Evolutionary conservation across 2,113 vertebrate species (phyloP), one percentile per base, ranked within the genome.

Genomic region (Damaliscus lunatus): DNA sequence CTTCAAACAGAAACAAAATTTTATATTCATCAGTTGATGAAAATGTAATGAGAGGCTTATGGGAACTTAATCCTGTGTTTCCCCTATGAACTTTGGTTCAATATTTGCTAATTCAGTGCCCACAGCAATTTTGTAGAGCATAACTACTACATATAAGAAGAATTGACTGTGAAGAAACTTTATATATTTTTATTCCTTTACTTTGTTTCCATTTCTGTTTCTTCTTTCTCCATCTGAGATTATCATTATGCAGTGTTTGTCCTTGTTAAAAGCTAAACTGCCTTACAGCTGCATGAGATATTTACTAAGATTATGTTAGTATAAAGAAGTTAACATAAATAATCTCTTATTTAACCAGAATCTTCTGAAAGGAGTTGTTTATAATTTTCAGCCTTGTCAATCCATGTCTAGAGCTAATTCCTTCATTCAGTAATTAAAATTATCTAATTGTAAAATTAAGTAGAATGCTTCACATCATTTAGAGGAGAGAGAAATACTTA

Each of bases 371-470:
- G 67, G 27, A 87, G 36, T 90, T 95, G 36, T 90, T 84, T 89
- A 33, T 74, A 62, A n/a, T 85, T 93, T 87, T 96, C 11, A 82
- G 12, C 46, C 52, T 59, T 92, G 25, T 83, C 93, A 81, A 55
- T 57, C 10, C 2, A 50, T 3, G 2, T 71, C 55, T 80, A 88
- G 62, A 96, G 57, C 23, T 84, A 67, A 77, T 78, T 93, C 11
- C 80, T 88, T 87, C 29, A 60, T 33, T 97, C 7, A 92, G 17
- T 80, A 94, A 15, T 55, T 95, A 94, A 94, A 92, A 86, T 87
- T 97, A 67, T 88, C 14, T 88, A 12, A 25, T 60, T 67, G 3
- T 96, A 57, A 86, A 93, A 87, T 96, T 90, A 95, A 96, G 53
- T 46, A 91, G 50, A 86, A 21, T 92, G 46, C 16, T 92, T 95